Base-by-base conservation (phyloP, 2,797 vertebrate species). In the Danio jaintianensis region DNA sequence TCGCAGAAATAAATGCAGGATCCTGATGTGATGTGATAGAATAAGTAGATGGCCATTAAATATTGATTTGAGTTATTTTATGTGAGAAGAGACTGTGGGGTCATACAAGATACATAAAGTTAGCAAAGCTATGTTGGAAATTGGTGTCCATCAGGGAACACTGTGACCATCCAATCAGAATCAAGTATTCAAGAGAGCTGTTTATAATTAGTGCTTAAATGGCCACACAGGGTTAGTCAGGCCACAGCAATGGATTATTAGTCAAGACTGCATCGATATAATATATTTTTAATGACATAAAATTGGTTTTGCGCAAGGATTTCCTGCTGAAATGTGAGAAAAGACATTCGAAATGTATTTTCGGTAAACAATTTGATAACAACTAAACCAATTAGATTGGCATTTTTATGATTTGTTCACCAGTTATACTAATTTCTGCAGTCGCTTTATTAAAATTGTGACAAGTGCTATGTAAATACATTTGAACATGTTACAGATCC, bases 1-100 rank as follows among this genome's bases (percentile, higher is more conserved):
- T 36, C 11, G 7, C 12, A 36, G 13, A 74, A 48, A 59, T 50
- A 36, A 59, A 45, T 29, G 22, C 20, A n/a, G 42, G 9, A 59
- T 47, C 4, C 42, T 5, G 9, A 12, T 3, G 0, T 8, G 43
- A 18, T 7, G 10, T 10, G 3, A 16, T 18, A 0, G n/a, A 75
- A 63, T 62, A 75, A 75, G 63, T 18, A 9, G 5, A 52, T 62
- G 29, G 58, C 40, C 15, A 70, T 63, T 15, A 75, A 75, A 52
- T 40, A 62, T 40, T 50, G 58, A 50, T 40, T 10, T 6, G 7
- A 10, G 58, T 15, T 52, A 9, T 40, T 63, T 75, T 18, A 36
- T 36, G 40, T 18, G 15, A 36, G 20, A 53, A 52, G 67, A 69
- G 22, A 68, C 15, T 50, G 12, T 63, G 59, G 8, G 22, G 6